Evolutionary conservation across 1,140 invertebrate genomes (phyloP).

Genomic region (Atta cephalotes): DNA sequence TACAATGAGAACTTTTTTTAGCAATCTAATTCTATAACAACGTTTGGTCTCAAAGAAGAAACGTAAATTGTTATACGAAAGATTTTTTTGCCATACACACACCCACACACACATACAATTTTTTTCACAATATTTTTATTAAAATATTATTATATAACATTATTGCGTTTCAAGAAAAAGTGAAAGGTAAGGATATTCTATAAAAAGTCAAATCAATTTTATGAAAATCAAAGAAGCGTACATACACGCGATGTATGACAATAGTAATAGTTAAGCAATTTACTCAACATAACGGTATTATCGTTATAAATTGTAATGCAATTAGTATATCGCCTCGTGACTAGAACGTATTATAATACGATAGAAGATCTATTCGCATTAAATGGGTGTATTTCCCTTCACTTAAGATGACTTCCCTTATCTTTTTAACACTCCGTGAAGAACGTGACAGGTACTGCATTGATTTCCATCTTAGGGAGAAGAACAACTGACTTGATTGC

Average conservation of each 20-base stretch:
- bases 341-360: constrained; percentile 24
- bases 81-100: not conserved
- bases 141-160: not conserved
- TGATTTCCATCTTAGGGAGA: constrained; percentile 45
- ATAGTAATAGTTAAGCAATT: constrained; percentile 49
- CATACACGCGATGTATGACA: constrained; percentile 42
- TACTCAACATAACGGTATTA: constrained; percentile 15
- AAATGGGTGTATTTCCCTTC: constrained; percentile 33
- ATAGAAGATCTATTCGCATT: constrained; percentile 1
- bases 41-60: constrained; percentile 4
- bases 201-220: constrained; percentile 49
- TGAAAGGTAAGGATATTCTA: constrained; percentile 46
- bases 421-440: constrained; percentile 12
- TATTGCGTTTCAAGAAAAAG: constrained; percentile 36
- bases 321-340: constrained; percentile 7
- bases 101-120: too few species aligned
- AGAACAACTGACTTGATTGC: constrained; percentile 43
- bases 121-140: not conserved
- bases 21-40: not conserved
- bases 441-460: constrained; percentile 24
- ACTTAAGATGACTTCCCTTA: constrained; percentile 46
- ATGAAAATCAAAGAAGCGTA: constrained; percentile 19
- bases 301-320: constrained; percentile 37
- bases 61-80: not conserved
- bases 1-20: not conserved